Base-by-base conservation (phyloP, 2,797 vertebrate species). In the Apogon hyalosoma region DNA sequence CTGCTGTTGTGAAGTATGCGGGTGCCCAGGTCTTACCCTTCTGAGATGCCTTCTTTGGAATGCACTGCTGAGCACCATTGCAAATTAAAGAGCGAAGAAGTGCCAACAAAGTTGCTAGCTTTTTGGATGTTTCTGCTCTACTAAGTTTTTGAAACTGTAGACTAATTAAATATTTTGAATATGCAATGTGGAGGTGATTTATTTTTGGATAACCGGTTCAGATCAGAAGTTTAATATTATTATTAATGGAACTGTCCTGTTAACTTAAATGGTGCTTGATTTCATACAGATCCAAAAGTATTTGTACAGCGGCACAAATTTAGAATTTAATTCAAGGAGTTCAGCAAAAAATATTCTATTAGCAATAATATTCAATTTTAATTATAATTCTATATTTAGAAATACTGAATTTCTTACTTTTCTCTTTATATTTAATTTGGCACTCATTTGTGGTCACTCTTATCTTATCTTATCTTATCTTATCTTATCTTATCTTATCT, bases 1-100 rank as follows among this genome's bases (percentile, higher is more conserved):
- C 24, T 43, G 18, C 21, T 63, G 39, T 36, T 47, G 42, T 47
- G 49, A 51, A 52, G 40, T 58, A 40, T 50, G 60, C 50, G 13
- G 46, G 19, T 73, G 55, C 63, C 48, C 52, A 33, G 43, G 21
- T 68, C 12, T 24, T 13, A 15, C 40, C 50, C 65, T 55, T 40
- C 15, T 61, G 33, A 43, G 46, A 60, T 8, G 11, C 45, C 15
- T 13, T 50, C 18, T 48, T 64, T 6, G 0, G 11, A 11, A 47
- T 39, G 7, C 54, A 36, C 39, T 47, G 40, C 55, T 56, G 60
- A 68, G 68, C 50, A 3, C n/a, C 15, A 15, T n/a, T 36, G 36
- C 16, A 38, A 50, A 62, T 58, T 46, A 51, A 24, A 68, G 42
- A 24, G 16, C 16, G 49, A 19, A 39, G 38, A 59, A 33, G 19